Evolutionary conservation across 2,113 vertebrate genomes (phyloP).

Genomic region (Crotalus viridis): DNA sequence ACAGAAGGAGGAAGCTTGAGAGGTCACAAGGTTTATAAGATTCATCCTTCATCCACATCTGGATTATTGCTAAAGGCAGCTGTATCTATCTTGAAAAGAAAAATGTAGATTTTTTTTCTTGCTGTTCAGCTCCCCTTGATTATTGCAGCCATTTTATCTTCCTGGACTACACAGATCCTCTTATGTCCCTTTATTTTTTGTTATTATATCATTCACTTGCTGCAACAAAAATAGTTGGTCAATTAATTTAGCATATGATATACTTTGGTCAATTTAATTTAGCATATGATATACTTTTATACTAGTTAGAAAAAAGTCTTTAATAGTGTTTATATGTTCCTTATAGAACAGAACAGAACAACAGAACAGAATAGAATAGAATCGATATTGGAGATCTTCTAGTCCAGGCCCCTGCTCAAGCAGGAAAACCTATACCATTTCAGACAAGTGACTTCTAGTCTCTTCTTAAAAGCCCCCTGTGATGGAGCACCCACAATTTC

Average conservation of each 20-base stretch:
- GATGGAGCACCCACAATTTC: no score
- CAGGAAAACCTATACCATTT: no score
- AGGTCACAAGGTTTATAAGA: background rate
- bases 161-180: background rate
- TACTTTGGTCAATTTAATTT: background rate
- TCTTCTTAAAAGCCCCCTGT: no score
- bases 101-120: conserved; percentile 1
- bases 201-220: background rate
- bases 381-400: no score
- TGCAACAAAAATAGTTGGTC: background rate
- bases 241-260: background rate
- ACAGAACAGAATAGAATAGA: no score
- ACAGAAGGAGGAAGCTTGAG: no score
- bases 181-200: background rate
- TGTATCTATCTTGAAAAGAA: background rate
- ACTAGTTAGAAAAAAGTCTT: background rate
- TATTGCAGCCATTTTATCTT: background rate
- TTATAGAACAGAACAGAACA: background rate
- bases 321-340: background rate
- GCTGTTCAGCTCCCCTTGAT: background rate
- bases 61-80: background rate
- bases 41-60: background rate
- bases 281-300: background rate
- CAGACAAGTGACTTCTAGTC: no score
- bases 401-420: no score